Conservation (phyloP, 2,888 invertebrate species). For the Cistogaster globosa region DNA sequence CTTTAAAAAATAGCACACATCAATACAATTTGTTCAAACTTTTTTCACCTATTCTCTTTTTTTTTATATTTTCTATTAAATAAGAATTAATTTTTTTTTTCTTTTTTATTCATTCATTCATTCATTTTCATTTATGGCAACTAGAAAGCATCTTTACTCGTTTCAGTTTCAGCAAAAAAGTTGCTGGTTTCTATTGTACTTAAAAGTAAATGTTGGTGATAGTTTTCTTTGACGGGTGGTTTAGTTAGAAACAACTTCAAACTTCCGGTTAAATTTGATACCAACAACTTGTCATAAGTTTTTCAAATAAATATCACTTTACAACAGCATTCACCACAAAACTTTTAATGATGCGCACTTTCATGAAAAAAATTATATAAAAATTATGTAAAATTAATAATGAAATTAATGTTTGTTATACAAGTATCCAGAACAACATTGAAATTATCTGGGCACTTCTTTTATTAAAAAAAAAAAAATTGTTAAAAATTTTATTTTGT, state of each 20-base stretch:
- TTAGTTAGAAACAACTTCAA: constrained; percentile 17
- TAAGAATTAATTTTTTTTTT: constrained; percentile 4
- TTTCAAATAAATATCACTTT: background rate
- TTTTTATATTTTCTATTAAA: background rate
- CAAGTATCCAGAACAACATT: too few relatives aligned
- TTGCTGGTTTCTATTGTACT: constrained; percentile 5
- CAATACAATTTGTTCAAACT: too few relatives aligned
- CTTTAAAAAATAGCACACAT: too few relatives aligned
- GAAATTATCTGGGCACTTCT: too few relatives aligned
- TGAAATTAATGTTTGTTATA: too few relatives aligned
- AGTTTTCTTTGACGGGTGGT: constrained; percentile 3
- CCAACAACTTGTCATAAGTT: background rate
- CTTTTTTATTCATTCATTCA: background rate
- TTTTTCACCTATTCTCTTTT: too few relatives aligned
- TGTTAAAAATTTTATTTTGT: too few relatives aligned
- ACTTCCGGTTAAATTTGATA: constrained; percentile 30
- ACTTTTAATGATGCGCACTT: background rate
- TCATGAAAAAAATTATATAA: too few relatives aligned
- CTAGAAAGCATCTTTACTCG: background rate
- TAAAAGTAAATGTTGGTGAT: background rate
- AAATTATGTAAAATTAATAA: too few relatives aligned
- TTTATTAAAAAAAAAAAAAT: too few relatives aligned
- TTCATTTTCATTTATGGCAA: background rate
- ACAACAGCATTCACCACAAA: background rate
- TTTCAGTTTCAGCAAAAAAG: background rate